A percentile compares a stretch with the other conserved stretches of the same genome.
Evolutionary conservation across 2,113 vertebrate genomes (phyloP).

Genomic region (Ochotona princeps): DNA sequence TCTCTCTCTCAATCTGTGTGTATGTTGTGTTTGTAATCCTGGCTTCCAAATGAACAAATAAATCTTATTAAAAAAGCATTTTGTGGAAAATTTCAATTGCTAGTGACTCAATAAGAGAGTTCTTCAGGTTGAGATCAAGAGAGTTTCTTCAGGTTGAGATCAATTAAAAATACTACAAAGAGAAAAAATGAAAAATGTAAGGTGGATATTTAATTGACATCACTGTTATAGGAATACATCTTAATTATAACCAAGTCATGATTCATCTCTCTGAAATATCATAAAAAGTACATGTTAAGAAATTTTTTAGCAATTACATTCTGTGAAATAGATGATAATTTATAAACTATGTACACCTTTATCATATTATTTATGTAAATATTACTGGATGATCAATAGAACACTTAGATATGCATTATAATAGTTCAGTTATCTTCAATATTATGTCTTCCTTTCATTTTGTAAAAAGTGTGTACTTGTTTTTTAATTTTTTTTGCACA

Average conservation of each 20-base stretch:
- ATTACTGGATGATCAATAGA: not conserved
- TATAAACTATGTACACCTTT: not conserved
- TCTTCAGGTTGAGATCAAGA: no score
- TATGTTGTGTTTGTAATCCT: no score
- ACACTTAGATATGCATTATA: not conserved
- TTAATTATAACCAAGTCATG: not conserved
- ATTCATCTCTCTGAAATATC: conserved; percentile 38
- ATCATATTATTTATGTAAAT: not conserved
- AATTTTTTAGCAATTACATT: no score
- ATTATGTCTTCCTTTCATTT: conserved; percentile 37
- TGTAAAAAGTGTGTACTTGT: not conserved
- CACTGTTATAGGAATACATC: not conserved
- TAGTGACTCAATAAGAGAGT: not conserved
- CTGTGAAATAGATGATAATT: not conserved
- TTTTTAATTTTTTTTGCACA: not conserved
- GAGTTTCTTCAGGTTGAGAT: conserved; percentile 32
- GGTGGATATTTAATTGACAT: not conserved
- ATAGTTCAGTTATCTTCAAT: not conserved
- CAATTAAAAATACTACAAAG: not conserved
- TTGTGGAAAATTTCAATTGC: not conserved
- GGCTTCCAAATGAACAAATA: no score
- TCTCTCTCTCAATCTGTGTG: no score
- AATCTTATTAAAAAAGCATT: not conserved
- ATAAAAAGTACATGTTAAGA: not conserved
- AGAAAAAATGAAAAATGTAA: not conserved